Evolutionary conservation across 2,888 invertebrate genomes (phyloP), one percentile per base, ranked within the genome.

Genomic region (Diplolepis rosae): DNA sequence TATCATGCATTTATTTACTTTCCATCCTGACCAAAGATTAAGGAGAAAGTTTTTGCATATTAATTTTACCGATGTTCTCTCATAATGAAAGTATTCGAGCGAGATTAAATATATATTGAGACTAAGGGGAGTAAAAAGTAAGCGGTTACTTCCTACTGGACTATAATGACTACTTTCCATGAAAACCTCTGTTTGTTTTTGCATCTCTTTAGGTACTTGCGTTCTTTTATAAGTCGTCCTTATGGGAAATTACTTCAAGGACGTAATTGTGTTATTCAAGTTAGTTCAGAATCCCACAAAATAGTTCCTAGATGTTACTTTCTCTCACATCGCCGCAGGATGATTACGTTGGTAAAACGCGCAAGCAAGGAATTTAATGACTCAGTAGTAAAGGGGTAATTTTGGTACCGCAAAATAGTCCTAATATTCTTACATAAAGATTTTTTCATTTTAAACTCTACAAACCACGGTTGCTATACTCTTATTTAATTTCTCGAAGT

Each of bases 1-100:
- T 61, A 61, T 39, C 35, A 13, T 35, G 39, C 39, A 61, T 61
- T 61, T 39, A 61, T 15, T 22, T 24, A 35, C 61, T 61, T 61
- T 61, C 39, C n/a, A 39, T 39, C 39, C 39, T 35, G 35, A 7
- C 24, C 39, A 11, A 24, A 61, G 35, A 61, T 39, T 39, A 13
- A n/a, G 22, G 45, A 18, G 45, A 45, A 45, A 45, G 45, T 45
- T 18, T 9, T 27, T 27, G 28, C 51, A 28, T 28, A 51, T 52
- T 52, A 52, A 52, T 52, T 52, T 51, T 28, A n/a, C 27, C 28
- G 15, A n/a, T 52, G 27, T 7, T 50, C 24, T 28, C 51, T n/a
- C 7, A 18, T 28, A 28, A 52, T 15, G 6, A 52, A 28, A 51
- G n/a, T 51, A 28, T n/a, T 52, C 27, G 7, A 27, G 15, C 51